Conservation (phyloP, 2,888 invertebrate species). For the Eristalis tenax region DNA sequence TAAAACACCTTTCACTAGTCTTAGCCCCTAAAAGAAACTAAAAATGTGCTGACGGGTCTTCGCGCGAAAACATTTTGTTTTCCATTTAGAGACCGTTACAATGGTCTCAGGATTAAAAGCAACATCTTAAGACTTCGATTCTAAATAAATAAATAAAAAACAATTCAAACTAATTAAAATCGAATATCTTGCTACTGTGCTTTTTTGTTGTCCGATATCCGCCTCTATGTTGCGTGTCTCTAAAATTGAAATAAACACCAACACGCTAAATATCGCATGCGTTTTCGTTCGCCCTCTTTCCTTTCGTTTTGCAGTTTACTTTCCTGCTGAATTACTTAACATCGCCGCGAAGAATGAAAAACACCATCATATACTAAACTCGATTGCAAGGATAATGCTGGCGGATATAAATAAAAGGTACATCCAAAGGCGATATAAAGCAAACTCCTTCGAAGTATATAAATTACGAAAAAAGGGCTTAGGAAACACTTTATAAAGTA, state of each 20-base stretch:
- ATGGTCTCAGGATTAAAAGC: slow-evolving; percentile 17
- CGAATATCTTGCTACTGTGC: slow-evolving; percentile 46
- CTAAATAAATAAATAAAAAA: neutral
- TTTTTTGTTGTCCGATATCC: slow-evolving; percentile 24
- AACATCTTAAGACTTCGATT: neutral
- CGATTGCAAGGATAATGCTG: slow-evolving; percentile 58
- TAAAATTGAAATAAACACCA: slow-evolving; percentile 65
- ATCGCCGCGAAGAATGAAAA: slow-evolving; percentile 6
- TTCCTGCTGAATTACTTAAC: slow-evolving; percentile 55
- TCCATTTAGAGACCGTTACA: slow-evolving; percentile 43
- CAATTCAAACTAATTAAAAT: slow-evolving; percentile 52
- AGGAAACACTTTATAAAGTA: slow-evolving; percentile 74
- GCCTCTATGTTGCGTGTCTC: slow-evolving; percentile 61
- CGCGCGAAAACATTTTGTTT: neutral
- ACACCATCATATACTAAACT: slow-evolving; percentile 16
- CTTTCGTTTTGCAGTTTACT: slow-evolving; percentile 2
- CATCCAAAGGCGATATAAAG: slow-evolving; percentile 61
- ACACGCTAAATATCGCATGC: slow-evolving; percentile 50
- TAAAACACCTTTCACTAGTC: too few species aligned
- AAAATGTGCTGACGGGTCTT: too few species aligned
- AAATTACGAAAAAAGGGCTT: slow-evolving; percentile 73
- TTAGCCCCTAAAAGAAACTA: too few species aligned
- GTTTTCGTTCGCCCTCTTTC: neutral
- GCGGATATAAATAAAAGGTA: slow-evolving; percentile 60
- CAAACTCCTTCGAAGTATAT: slow-evolving; percentile 71